Conservation (phyloP, 1,140 invertebrate species). For the Rhyacophila brunnea region DNA sequence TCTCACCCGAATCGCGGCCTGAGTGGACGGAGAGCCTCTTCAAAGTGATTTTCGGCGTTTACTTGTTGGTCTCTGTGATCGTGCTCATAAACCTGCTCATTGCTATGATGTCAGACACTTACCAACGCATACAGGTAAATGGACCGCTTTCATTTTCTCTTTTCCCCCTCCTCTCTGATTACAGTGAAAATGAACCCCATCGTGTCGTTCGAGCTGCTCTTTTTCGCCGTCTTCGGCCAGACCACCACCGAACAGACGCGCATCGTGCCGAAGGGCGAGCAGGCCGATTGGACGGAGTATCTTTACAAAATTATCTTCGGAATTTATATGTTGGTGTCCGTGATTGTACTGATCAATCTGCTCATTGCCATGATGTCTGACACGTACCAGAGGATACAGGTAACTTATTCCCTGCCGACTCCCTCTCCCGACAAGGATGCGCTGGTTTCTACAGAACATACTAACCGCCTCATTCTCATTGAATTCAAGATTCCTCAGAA, state of each 20-base stretch:
- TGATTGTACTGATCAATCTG: slow-evolving; percentile 97
- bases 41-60: slow-evolving; percentile 89
- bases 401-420: slow-evolving; percentile 41
- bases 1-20: slow-evolving; percentile 62
- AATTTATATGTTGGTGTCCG: slow-evolving; percentile 97
- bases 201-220: slow-evolving; percentile 93
- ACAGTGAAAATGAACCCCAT: slow-evolving; percentile 86
- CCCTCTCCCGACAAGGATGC: background rate
- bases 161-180: slow-evolving; percentile 59
- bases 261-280: slow-evolving; percentile 54
- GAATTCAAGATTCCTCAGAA: too few species aligned
- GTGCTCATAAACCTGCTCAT: slow-evolving; percentile 98
- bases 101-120: slow-evolving; percentile 99
- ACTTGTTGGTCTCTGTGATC: slow-evolving; percentile 96
- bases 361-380: slow-evolving; percentile 99
- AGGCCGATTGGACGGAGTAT: slow-evolving; percentile 73
- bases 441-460: too few species aligned
- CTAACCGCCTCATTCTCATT: too few species aligned
- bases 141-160: slow-evolving; percentile 40
- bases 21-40: slow-evolving; percentile 78
- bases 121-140: slow-evolving; percentile 91
- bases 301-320: slow-evolving; percentile 82
- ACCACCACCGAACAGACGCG: slow-evolving; percentile 83
- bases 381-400: slow-evolving; percentile 98
- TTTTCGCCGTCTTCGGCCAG: slow-evolving; percentile 98